Percentiles rank a stretch among this genome's conserved stretches.
Conservation (phyloP, 2,888 invertebrate species). For the Anagyrus pseudococci region DNA sequence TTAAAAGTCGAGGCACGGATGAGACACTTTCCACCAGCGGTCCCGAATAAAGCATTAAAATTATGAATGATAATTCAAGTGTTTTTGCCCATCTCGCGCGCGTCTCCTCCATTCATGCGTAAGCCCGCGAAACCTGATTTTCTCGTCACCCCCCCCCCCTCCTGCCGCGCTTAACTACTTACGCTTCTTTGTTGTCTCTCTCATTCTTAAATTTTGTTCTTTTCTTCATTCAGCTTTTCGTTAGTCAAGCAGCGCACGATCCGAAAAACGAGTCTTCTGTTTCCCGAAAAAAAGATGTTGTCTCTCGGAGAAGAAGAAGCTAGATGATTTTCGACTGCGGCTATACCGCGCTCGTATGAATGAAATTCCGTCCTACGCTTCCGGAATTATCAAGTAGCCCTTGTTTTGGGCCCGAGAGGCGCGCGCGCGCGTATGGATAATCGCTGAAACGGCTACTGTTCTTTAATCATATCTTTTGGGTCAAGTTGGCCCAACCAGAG, state of each 20-base stretch:
- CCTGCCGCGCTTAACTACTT: no score
- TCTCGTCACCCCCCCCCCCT: neutral
- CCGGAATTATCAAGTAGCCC: constrained; percentile 15
- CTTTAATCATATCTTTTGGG: constrained; percentile 5
- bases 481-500: neutral
- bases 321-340: neutral
- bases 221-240: constrained; percentile 24
- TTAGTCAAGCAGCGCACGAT: constrained; percentile 22
- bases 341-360: no score
- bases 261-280: constrained; percentile 14
- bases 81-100: neutral
- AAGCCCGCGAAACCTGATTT: constrained; percentile 21
- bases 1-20: constrained; percentile 31
- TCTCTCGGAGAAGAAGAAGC: neutral
- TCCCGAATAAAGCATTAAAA: neutral
- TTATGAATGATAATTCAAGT: constrained; percentile 16
- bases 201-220: no score
- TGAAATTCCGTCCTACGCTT: constrained; percentile 2
- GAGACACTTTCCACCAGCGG: constrained; percentile 24
- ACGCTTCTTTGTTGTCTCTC: no score
- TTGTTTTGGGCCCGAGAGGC: neutral
- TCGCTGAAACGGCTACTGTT: constrained; percentile 7
- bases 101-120: constrained; percentile 24
- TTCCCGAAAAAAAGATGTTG: neutral
- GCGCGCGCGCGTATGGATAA: neutral